Conservation (phyloP, 2,113 vertebrate species). For the Pipra filicauda region DNA sequence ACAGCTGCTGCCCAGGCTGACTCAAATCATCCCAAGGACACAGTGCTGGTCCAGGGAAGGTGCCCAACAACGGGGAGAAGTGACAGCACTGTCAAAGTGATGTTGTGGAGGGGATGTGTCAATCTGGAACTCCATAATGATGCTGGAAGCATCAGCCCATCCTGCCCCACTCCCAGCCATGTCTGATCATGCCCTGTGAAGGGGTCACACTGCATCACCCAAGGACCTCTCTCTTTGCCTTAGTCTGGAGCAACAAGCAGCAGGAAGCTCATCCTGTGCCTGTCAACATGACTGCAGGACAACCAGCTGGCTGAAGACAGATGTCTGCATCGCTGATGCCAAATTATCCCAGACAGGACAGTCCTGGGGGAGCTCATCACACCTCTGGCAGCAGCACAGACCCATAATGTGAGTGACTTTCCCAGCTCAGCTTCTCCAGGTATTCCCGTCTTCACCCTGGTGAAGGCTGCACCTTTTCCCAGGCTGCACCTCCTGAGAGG, state of each 20-base stretch:
- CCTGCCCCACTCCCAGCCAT: neutral
- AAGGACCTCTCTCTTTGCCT: neutral
- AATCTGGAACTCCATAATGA: neutral
- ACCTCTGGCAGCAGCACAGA: neutral
- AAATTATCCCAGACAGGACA: neutral
- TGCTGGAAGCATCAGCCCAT: neutral
- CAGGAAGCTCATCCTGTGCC: neutral
- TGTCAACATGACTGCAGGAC: neutral
- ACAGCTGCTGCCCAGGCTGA: neutral
- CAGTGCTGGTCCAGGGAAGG: neutral
- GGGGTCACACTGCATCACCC: neutral
- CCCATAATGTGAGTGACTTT: neutral
- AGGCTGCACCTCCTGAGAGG: neutral
- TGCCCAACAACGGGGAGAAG: neutral
- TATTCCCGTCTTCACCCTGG: neutral
- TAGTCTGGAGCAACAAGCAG: neutral
- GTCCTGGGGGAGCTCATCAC: neutral
- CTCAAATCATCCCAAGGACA: neutral
- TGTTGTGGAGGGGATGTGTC: neutral
- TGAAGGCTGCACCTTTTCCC: neutral
- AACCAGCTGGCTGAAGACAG: neutral
- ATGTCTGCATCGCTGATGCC: neutral
- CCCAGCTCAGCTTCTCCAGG: neutral
- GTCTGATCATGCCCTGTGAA: neutral
- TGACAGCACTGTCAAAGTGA: neutral